Conservation (phyloP, 2,888 invertebrate species). For the Tetanocera ferruginea region DNA sequence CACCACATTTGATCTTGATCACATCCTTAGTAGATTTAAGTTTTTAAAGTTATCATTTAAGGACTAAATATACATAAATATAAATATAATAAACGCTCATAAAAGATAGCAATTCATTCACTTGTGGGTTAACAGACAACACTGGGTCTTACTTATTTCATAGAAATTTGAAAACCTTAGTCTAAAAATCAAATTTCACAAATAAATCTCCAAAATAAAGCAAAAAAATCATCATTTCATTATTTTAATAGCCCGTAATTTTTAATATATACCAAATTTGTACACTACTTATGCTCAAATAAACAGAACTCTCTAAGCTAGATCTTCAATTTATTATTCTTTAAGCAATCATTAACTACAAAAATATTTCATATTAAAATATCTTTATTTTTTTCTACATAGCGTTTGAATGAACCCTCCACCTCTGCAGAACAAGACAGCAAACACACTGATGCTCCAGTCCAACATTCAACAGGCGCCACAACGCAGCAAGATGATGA, state of each 20-base stretch:
- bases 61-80: no score
- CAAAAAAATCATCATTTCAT: neutral
- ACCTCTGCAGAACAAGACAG: slow-evolving; percentile 24
- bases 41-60: no score
- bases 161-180: neutral
- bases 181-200: neutral
- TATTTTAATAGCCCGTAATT: neutral
- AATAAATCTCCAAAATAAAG: neutral
- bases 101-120: no score
- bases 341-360: neutral
- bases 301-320: neutral
- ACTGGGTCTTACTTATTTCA: no score
- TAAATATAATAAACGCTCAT: no score
- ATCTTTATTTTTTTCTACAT: neutral
- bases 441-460: slow-evolving; percentile 35
- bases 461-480: slow-evolving; percentile 27
- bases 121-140: no score
- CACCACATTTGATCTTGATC: no score
- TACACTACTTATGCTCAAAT: neutral
- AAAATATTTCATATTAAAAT: neutral
- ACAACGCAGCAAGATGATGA: slow-evolving; percentile 54
- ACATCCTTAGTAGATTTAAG: no score
- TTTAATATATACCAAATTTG: neutral
- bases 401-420: slow-evolving; percentile 47
- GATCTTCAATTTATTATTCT: neutral